Percentiles rank a stretch among this genome's conserved stretches.
phyloP scores from a whole-genome alignment of 2,888 invertebrate genomes.

The Ceriagrion tenellum region DNA sequence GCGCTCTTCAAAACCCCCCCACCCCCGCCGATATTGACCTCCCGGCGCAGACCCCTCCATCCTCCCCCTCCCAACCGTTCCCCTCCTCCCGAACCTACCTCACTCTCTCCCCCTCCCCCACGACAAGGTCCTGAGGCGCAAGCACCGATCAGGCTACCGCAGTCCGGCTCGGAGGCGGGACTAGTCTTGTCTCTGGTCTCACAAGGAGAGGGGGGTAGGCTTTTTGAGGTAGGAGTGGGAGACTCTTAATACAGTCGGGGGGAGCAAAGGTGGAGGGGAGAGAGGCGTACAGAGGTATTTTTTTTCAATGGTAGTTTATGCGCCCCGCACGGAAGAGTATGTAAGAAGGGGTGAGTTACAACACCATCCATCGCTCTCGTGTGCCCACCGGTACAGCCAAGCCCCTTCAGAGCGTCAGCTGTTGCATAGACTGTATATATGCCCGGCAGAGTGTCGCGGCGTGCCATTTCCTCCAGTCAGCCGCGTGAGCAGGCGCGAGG shows the following conservation, averaged over 20 bases:
- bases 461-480: background rate
- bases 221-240: background rate
- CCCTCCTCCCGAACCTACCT: background rate
- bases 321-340: slow-evolving; percentile 1
- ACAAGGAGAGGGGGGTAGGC: background rate
- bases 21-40: background rate
- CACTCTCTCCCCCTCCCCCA: background rate
- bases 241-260: background rate
- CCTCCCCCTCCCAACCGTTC: background rate
- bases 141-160: background rate
- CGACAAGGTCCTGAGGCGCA: background rate
- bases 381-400: background rate
- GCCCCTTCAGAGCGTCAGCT: background rate
- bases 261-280: background rate
- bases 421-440: background rate
- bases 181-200: background rate
- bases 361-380: background rate
- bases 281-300: background rate
- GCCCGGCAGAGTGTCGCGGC: background rate
- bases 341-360: background rate
- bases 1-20: background rate
- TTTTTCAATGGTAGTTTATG: background rate
- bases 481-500: background rate
- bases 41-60: background rate
- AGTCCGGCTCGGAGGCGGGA: background rate